Percentiles rank a stretch among this genome's conserved stretches.
These are phyloP conservation scores for Metacarcinus magister DNA, from an alignment of 2,888 invertebrate species.

Conservation along the genomic window DNA sequence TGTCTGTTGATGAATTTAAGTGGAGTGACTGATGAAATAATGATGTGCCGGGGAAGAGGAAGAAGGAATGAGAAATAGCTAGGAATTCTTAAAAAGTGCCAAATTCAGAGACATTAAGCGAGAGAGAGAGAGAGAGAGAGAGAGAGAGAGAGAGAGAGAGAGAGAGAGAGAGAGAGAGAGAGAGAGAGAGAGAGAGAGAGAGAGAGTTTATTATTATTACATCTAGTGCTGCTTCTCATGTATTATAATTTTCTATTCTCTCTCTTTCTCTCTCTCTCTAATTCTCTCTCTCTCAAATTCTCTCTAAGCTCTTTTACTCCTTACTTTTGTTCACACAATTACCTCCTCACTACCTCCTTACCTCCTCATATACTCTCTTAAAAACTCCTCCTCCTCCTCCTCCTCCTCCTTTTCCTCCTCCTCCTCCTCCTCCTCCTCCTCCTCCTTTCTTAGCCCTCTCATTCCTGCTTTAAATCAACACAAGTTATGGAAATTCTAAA, in stretches of 20 bases:
- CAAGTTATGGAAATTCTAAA: not conserved
- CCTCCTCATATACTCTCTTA: not conserved
- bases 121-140: not conserved
- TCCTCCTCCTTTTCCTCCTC: not conserved
- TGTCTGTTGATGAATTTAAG: slow-evolving; percentile 11
- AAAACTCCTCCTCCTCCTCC: not conserved
- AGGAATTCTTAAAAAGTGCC: not conserved
- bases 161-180: too few species aligned
- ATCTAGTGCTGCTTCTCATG: too few species aligned
- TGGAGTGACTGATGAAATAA: slow-evolving; percentile 48
- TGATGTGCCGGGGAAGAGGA: not conserved
- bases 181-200: too few species aligned
- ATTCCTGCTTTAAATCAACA: not conserved
- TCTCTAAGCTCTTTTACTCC: not conserved
- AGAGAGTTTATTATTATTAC: too few species aligned
- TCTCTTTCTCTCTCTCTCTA: not conserved
- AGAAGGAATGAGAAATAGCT: not conserved
- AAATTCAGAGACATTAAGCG: not conserved
- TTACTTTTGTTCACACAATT: not conserved
- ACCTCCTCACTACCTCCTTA: not conserved
- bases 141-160: too few species aligned
- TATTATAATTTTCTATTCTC: not conserved
- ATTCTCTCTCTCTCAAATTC: not conserved
- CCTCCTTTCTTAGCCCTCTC: not conserved
- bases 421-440: not conserved